Evolutionary conservation across 2,888 invertebrate genomes (phyloP).

Genomic region (Mongoloraphidia duomilia): DNA sequence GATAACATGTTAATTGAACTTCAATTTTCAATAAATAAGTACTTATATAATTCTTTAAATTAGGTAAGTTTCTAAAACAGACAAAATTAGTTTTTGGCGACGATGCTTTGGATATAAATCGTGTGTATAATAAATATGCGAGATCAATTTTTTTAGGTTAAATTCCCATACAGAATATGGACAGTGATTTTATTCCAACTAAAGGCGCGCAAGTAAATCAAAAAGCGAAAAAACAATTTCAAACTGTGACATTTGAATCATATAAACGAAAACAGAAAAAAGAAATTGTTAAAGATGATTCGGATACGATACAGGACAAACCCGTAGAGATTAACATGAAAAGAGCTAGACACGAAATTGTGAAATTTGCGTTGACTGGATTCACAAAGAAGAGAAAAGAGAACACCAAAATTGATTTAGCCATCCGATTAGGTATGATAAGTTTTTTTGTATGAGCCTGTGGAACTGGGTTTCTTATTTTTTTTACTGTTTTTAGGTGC

Average conservation of each 20-base stretch:
- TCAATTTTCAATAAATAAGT: too few species aligned
- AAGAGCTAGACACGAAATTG: slow-evolving; percentile 62
- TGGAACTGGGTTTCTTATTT: background rate
- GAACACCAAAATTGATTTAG: slow-evolving; percentile 62
- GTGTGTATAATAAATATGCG: too few species aligned
- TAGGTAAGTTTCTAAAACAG: too few species aligned
- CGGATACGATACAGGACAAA: slow-evolving; percentile 9
- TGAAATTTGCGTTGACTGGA: slow-evolving; percentile 71
- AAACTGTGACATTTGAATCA: slow-evolving; percentile 35
- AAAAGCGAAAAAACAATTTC: slow-evolving; percentile 30
- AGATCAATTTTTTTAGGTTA: too few species aligned
- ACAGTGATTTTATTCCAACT: slow-evolving; percentile 26
- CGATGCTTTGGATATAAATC: too few species aligned
- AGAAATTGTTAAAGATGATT: background rate
- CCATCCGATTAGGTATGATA: slow-evolving; percentile 55
- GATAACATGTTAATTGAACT: too few species aligned
- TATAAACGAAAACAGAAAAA: slow-evolving; percentile 36
- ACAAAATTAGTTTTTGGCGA: too few species aligned
- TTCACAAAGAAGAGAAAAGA: slow-evolving; percentile 54
- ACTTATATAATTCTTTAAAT: too few species aligned
- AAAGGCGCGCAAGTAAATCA: slow-evolving; percentile 36
- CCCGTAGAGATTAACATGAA: slow-evolving; percentile 53
- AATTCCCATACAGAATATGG: slow-evolving; percentile 7
- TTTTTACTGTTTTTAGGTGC: slow-evolving; percentile 41
- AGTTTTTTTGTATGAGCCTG: background rate